phyloP scores from a whole-genome alignment of 2,888 invertebrate genomes.

The Ophioninae sp. region DNA sequence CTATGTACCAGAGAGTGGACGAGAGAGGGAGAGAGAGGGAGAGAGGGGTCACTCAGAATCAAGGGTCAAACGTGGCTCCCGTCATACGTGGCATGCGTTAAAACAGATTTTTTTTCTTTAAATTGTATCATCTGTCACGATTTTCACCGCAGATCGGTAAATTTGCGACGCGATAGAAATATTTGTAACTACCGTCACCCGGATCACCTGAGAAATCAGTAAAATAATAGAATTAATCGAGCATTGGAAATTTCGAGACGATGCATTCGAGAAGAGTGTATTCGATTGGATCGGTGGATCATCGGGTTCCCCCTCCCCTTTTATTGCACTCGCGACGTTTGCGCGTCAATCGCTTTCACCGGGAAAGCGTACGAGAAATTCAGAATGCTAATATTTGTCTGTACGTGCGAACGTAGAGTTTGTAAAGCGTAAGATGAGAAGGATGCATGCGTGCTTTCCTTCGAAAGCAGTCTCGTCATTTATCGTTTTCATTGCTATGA shows the following conservation, averaged over 20 bases:
- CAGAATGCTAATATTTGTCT: background rate
- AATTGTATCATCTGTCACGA: background rate
- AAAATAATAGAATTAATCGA: background rate
- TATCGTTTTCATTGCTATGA: background rate
- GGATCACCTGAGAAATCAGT: too few species aligned
- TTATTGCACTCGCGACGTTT: background rate
- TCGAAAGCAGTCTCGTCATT: background rate
- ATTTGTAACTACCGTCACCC: too few species aligned
- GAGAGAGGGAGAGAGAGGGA: background rate
- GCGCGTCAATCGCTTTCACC: background rate
- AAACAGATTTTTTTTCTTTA: constrained; percentile 8
- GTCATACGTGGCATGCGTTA: constrained; percentile 41
- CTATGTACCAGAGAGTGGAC: constrained; percentile 10
- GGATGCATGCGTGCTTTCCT: background rate
- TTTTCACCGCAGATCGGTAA: too few species aligned
- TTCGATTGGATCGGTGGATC: background rate
- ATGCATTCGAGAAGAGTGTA: too few species aligned
- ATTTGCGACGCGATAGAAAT: too few species aligned
- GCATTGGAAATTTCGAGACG: background rate
- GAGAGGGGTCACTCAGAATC: constrained; percentile 60
- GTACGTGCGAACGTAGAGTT: background rate
- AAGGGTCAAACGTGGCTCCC: constrained; percentile 62
- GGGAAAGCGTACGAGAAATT: background rate
- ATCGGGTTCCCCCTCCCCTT: background rate
- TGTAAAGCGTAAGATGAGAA: background rate